These are phyloP conservation scores for Eurystomus gularis DNA, from an alignment of 2,113 vertebrate genomes.

Conservation along the genomic window DNA sequence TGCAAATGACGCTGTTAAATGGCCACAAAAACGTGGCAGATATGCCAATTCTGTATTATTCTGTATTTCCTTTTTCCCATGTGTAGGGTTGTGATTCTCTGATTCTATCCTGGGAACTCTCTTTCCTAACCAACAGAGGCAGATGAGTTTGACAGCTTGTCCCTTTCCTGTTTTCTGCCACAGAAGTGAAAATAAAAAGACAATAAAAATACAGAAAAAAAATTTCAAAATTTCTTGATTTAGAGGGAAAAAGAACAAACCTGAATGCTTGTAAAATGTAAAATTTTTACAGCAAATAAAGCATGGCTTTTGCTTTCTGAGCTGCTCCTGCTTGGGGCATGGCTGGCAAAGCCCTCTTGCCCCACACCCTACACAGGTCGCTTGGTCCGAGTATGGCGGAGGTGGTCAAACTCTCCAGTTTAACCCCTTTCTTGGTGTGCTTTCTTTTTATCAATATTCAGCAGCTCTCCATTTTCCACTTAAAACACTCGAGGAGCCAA, in stretches of 20 bases:
- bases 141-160: not conserved
- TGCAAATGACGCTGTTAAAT: not conserved
- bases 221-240: not conserved
- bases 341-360: not conserved
- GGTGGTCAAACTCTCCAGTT: not conserved
- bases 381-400: fast-evolving
- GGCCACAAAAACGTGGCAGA: not conserved
- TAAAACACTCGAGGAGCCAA: not conserved
- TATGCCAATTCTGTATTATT: fast-evolving
- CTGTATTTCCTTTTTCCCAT: not conserved
- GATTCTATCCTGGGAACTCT: not conserved
- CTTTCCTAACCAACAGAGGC: not conserved
- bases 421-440: not conserved
- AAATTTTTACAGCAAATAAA: not conserved
- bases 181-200: not conserved
- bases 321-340: fast-evolving
- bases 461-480: not conserved
- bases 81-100: no score
- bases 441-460: not conserved
- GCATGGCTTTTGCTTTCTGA: not conserved
- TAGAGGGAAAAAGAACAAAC: not conserved
- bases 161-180: not conserved
- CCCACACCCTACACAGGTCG: fast-evolving
- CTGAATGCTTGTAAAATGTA: not conserved
- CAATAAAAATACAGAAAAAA: not conserved